Conservation (phyloP, 2,888 invertebrate species). For the Leuctra nigra region DNA sequence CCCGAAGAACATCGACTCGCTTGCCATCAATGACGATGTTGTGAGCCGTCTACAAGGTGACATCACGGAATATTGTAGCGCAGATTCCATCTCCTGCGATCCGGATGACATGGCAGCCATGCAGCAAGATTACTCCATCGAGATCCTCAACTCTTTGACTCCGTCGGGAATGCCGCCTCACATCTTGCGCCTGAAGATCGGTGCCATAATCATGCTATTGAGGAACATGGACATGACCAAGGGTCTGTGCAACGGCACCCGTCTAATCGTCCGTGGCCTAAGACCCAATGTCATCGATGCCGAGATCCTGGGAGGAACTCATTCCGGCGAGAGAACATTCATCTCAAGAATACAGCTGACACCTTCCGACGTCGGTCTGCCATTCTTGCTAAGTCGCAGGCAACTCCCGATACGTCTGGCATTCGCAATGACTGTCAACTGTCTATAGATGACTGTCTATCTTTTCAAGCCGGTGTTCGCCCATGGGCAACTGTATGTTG, state of each 20-base stretch:
- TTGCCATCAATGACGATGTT: constrained; percentile 2
- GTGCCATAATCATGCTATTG: constrained; percentile 30
- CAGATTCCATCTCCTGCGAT: neutral
- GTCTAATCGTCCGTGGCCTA: constrained; percentile 14
- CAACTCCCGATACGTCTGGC: constrained; percentile 8
- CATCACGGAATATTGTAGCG: neutral
- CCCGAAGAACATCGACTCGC: neutral
- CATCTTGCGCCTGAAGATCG: constrained; percentile 28
- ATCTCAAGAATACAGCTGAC: neutral
- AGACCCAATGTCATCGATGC: neutral
- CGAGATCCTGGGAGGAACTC: neutral
- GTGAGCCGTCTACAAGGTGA: neutral
- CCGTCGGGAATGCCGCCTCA: constrained; percentile 30
- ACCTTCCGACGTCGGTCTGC: neutral
- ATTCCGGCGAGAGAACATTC: neutral
- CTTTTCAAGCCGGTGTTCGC: neutral
- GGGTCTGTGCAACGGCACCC: constrained; percentile 31
- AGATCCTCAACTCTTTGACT: constrained; percentile 10
- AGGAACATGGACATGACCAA: constrained; percentile 28
- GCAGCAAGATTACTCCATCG: neutral
- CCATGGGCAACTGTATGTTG: constrained; percentile 1
- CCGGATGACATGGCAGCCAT: neutral
- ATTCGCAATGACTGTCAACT: neutral
- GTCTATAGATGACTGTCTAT: too few species aligned
- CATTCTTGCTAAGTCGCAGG: neutral